These are phyloP conservation scores for Ceratina japonica DNA, from an alignment of 1,140 invertebrate species.

Conservation along the genomic window DNA sequence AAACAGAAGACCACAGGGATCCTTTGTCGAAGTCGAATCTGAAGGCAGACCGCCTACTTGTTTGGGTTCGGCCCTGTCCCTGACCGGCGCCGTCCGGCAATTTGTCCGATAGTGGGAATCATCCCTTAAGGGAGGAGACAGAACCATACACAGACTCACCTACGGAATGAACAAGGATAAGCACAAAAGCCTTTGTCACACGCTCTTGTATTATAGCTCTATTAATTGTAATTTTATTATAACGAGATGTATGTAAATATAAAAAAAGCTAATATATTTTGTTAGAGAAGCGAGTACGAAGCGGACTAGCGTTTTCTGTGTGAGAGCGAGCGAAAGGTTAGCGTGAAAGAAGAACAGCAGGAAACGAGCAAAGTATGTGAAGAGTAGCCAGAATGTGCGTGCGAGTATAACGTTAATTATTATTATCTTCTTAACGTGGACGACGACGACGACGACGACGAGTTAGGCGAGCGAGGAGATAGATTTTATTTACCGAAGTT, in stretches of 20 bases:
- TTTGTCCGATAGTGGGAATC: too few relatives aligned
- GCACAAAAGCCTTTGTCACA: conserved; percentile 43
- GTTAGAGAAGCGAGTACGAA: conserved; percentile 62
- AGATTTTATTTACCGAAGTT: conserved; percentile 54
- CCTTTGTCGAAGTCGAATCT: too few relatives aligned
- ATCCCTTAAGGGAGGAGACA: background rate
- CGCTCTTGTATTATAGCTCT: conserved; percentile 72
- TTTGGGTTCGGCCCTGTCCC: too few relatives aligned
- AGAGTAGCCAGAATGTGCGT: conserved; percentile 41
- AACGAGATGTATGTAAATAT: conserved; percentile 70
- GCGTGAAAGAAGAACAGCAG: background rate
- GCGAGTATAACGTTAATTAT: conserved; percentile 44
- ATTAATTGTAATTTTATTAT: conserved; percentile 67
- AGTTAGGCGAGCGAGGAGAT: conserved; percentile 6
- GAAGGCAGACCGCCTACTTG: too few relatives aligned
- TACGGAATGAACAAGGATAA: conserved; percentile 2
- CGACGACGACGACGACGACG: conserved; percentile 27
- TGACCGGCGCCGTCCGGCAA: too few relatives aligned
- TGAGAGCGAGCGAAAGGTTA: conserved; percentile 27
- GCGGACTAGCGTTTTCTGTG: conserved; percentile 34
- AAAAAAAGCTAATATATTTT: conserved; percentile 77
- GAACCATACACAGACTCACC: background rate
- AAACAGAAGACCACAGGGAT: too few relatives aligned
- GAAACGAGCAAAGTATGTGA: conserved; percentile 4
- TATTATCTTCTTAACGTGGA: conserved; percentile 52